A percentile compares a stretch with the other conserved stretches of the same genome.
Conservation (phyloP, 2,113 vertebrate genomes). For the Hydrolagus affinis region DNA sequence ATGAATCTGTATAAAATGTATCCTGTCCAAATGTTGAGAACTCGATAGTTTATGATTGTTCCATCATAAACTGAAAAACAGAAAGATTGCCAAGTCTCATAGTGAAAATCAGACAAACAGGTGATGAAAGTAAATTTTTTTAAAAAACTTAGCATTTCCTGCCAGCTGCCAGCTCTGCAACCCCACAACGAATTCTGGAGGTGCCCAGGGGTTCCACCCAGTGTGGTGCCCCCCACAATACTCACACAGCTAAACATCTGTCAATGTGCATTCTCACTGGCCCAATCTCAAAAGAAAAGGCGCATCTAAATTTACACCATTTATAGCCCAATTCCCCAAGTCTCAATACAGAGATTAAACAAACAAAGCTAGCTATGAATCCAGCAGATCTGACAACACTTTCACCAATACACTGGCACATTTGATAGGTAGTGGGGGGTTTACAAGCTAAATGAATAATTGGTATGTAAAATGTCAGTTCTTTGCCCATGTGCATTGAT, state of each 20-base stretch:
- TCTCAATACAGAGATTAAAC: not conserved
- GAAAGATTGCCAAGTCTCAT: not conserved
- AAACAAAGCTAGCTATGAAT: not conserved
- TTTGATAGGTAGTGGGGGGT: too few relatives aligned
- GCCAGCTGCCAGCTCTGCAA: not conserved
- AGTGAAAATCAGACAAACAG: not conserved
- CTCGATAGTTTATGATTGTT: not conserved
- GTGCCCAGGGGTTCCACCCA: not conserved
- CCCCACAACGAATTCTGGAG: not conserved
- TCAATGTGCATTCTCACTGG: too few relatives aligned
- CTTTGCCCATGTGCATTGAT: not conserved
- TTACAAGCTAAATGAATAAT: too few relatives aligned
- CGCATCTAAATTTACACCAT: too few relatives aligned
- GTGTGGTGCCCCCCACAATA: not conserved
- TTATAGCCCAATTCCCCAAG: too few relatives aligned
- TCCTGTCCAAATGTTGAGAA: too few relatives aligned
- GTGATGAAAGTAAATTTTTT: not conserved
- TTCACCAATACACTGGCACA: not conserved
- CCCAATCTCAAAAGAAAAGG: too few relatives aligned
- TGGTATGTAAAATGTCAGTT: not conserved
- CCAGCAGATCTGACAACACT: not conserved
- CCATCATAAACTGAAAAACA: not conserved
- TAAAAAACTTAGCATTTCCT: not conserved
- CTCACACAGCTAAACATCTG: too few relatives aligned
- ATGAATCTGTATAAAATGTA: too few relatives aligned